Percentiles rank a stretch among this genome's conserved stretches.
Conservation (phyloP, 1,140 invertebrate species). For the Drosophila virilis region DNA sequence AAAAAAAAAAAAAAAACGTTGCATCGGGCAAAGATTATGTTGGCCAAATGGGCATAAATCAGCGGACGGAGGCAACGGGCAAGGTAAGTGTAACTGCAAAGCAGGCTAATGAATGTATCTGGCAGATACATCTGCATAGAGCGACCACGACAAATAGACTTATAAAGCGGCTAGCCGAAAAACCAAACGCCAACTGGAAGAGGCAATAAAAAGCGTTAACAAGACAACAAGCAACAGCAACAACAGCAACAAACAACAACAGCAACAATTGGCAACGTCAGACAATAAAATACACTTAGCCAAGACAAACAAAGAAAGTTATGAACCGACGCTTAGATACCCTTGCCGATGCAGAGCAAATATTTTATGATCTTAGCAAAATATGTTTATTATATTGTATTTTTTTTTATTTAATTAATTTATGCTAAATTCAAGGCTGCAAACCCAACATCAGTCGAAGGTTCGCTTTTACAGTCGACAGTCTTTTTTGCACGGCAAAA, state of each 20-base stretch:
- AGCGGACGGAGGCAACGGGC: constrained; percentile 20
- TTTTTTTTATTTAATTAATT: too few relatives aligned
- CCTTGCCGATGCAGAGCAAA: background rate
- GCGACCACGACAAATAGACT: constrained; percentile 67
- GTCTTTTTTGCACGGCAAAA: too few relatives aligned
- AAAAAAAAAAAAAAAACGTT: constrained; percentile 33
- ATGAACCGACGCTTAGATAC: background rate
- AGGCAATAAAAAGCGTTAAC: constrained; percentile 77
- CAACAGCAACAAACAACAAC: constrained; percentile 26
- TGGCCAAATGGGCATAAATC: constrained; percentile 68
- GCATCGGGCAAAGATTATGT: constrained; percentile 48
- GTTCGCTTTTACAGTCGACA: too few relatives aligned
- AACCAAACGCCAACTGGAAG: constrained; percentile 51
- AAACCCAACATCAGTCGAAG: too few relatives aligned
- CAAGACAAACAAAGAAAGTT: constrained; percentile 9
- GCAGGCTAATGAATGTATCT: constrained; percentile 80
- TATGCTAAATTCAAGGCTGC: too few relatives aligned
- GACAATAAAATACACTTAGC: constrained; percentile 75
- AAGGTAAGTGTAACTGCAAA: constrained; percentile 55
- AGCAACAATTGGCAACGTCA: constrained; percentile 62
- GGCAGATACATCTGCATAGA: constrained; percentile 74
- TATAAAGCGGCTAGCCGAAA: constrained; percentile 53
- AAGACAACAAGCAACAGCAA: constrained; percentile 51
- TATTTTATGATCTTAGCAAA: too few relatives aligned
- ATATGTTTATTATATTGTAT: too few relatives aligned